Evolutionary conservation across 2,113 vertebrate genomes (phyloP).

Genomic region (Willisornis vidua): DNA sequence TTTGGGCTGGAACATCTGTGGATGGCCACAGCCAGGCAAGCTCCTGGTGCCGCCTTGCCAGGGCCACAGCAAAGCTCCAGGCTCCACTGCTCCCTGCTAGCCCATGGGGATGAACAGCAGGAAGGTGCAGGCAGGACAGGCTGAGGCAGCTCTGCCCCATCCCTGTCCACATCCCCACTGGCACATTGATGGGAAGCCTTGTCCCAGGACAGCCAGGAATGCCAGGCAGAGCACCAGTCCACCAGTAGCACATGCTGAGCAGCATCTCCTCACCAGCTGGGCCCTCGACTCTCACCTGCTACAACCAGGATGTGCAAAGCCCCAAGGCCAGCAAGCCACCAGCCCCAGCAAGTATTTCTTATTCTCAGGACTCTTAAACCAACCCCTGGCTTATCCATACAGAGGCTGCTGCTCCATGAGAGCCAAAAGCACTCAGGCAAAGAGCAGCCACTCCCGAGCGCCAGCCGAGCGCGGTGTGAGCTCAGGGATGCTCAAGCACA

Average conservation of each 20-base stretch:
- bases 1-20: neutral
- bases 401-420: neutral
- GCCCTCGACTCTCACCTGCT: neutral
- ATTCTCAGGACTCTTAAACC: neutral
- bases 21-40: neutral
- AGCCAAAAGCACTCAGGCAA: fast-evolving
- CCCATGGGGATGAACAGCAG: neutral
- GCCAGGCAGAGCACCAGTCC: neutral
- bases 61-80: fast-evolving
- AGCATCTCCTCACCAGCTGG: neutral
- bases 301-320: fast-evolving
- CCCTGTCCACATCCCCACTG: fast-evolving
- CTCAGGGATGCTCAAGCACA: neutral
- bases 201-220: fast-evolving
- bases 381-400: fast-evolving
- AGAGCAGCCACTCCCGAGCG: fast-evolving
- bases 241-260: fast-evolving
- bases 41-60: neutral
- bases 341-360: neutral
- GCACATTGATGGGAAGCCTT: fast-evolving
- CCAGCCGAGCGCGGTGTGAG: fast-evolving
- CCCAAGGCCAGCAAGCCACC: neutral
- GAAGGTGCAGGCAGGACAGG: fast-evolving
- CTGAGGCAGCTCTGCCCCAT: neutral
- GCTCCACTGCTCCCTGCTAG: neutral